These are phyloP conservation scores for Drosophila miranda DNA, from an alignment of 1,140 invertebrate genomes.

Conservation along the genomic window DNA sequence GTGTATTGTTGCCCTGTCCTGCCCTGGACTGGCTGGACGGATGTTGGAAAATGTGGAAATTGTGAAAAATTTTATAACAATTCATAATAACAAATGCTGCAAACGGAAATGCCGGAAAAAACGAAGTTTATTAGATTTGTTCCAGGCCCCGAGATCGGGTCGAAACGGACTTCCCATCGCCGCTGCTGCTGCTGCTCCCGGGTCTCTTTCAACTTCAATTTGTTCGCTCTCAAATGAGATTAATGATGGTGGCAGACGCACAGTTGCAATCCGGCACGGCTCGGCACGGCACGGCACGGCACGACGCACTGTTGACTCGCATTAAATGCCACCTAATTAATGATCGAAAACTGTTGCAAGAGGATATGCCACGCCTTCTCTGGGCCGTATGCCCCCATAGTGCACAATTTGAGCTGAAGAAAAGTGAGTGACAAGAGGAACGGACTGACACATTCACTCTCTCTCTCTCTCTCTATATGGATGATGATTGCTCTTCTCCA, in stretches of 20 bases:
- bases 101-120: constrained; percentile 53
- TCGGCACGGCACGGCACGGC: not conserved
- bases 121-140: constrained; percentile 57
- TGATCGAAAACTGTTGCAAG: constrained; percentile 42
- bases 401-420: constrained; percentile 29
- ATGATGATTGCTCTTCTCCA: constrained; percentile 30
- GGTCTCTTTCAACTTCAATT: constrained; percentile 52
- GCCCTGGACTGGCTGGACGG: constrained; percentile 4
- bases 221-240: constrained; percentile 55
- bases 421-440: constrained; percentile 17
- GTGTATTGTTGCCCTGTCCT: not conserved
- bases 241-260: constrained; percentile 51
- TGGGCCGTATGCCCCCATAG: constrained; percentile 26
- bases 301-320: constrained; percentile 21
- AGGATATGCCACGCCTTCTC: constrained; percentile 2
- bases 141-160: constrained; percentile 27
- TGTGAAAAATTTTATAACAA: constrained; percentile 58
- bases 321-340: constrained; percentile 64
- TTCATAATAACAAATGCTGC: constrained; percentile 33
- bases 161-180: not conserved
- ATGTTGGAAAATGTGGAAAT: constrained; percentile 65
- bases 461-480: constrained; percentile 8
- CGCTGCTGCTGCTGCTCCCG: too few species aligned
- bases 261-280: constrained; percentile 7
- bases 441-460: constrained; percentile 38